Percentiles rank a stretch among this genome's conserved stretches.
These are phyloP conservation scores for Anser cygnoides DNA, from an alignment of 2,113 vertebrate species.

Conservation along the genomic window DNA sequence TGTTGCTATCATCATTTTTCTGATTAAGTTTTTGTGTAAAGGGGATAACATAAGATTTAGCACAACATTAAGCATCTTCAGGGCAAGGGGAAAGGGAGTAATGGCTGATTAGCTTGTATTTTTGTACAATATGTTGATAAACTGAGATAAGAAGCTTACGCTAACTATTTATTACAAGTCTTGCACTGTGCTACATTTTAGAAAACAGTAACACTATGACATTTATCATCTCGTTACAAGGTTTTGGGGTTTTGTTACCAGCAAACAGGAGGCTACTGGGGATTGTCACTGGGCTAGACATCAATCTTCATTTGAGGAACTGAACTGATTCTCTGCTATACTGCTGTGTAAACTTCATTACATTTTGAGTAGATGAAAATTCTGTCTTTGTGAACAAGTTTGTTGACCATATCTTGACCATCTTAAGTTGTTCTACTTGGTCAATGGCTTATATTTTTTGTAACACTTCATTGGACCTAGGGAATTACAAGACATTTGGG, in stretches of 20 bases:
- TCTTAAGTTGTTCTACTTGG: background rate
- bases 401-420: background rate
- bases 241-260: background rate
- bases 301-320: background rate
- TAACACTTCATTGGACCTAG: fast-evolving
- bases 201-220: background rate
- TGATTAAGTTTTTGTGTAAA: background rate
- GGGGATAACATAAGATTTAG: background rate
- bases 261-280: background rate
- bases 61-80: background rate
- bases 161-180: background rate
- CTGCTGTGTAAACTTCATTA: background rate
- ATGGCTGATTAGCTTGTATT: background rate
- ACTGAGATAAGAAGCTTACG: background rate
- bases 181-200: background rate
- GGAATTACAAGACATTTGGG: background rate
- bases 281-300: background rate
- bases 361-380: background rate
- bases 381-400: background rate
- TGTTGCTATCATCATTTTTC: background rate
- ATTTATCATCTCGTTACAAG: background rate
- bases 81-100: background rate
- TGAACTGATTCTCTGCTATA: background rate
- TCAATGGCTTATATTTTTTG: background rate
- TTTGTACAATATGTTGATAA: background rate